These are phyloP conservation scores for Phoxinus phoxinus DNA, from an alignment of 2,113 vertebrate species.

Conservation along the genomic window DNA sequence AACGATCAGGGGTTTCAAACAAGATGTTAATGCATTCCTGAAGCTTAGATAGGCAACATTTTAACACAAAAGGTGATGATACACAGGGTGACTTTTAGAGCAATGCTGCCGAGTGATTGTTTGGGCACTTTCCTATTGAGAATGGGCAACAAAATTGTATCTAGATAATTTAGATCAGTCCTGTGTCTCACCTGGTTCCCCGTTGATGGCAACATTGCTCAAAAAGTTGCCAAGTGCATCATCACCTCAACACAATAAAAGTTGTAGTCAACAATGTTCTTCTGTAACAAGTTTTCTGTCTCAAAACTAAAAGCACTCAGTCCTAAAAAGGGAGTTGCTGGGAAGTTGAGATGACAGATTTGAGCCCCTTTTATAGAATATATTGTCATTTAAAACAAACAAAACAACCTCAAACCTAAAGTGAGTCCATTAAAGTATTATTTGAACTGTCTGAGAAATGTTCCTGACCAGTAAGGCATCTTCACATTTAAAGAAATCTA, in stretches of 20 bases:
- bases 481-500: slow-evolving; percentile 17
- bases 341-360: background rate
- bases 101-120: no score
- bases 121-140: no score
- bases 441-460: background rate
- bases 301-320: slow-evolving; percentile 24
- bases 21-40: background rate
- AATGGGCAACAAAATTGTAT: no score
- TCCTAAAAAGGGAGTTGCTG: background rate
- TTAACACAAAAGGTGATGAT: background rate
- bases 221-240: no score
- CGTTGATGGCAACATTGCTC: no score
- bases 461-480: slow-evolving; percentile 25
- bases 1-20: background rate
- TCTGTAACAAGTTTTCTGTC: background rate
- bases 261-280: background rate
- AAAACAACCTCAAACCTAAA: background rate
- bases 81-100: no score
- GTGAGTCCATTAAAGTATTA: background rate
- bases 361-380: background rate
- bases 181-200: no score
- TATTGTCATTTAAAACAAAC: background rate
- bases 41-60: background rate
- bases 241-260: background rate
- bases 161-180: no score